These are phyloP conservation scores for Anthopleura sola DNA, from an alignment of 64 coral and sea anemone species.

Conservation along the genomic window DNA sequence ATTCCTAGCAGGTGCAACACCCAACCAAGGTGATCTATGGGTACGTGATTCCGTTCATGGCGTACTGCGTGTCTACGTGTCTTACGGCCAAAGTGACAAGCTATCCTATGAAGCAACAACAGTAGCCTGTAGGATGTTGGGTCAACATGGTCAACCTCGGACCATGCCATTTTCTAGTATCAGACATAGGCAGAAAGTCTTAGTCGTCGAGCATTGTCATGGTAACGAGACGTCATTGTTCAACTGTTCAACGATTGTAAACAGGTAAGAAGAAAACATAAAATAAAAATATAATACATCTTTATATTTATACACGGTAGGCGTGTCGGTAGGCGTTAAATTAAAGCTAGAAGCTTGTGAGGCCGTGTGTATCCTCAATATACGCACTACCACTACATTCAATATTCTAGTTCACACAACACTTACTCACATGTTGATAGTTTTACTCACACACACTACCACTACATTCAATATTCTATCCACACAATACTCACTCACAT, in stretches of 20 bases:
- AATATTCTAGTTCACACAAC: too few relatives aligned
- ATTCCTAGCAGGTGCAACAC: neutral
- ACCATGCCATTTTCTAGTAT: neutral
- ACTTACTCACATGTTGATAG: too few relatives aligned
- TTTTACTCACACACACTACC: too few relatives aligned
- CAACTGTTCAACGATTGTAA: neutral
- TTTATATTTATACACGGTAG: too few relatives aligned
- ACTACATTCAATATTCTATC: too few relatives aligned
- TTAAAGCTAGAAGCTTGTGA: too few relatives aligned
- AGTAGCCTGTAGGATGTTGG: neutral
- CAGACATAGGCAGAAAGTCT: neutral
- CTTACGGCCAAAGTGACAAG: neutral
- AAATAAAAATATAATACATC: too few relatives aligned
- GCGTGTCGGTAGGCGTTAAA: too few relatives aligned
- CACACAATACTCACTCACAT: too few relatives aligned
- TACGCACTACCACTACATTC: too few relatives aligned
- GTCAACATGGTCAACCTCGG: neutral
- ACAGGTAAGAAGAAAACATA: neutral
- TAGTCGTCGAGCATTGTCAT: neutral
- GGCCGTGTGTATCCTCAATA: too few relatives aligned
- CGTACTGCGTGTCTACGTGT: neutral
- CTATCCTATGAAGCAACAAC: neutral
- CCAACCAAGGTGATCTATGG: neutral
- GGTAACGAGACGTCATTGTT: neutral
- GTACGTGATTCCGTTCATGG: neutral